These are phyloP conservation scores for Simalia tracyae DNA, from an alignment of 2,797 vertebrate species.

Conservation along the genomic window DNA sequence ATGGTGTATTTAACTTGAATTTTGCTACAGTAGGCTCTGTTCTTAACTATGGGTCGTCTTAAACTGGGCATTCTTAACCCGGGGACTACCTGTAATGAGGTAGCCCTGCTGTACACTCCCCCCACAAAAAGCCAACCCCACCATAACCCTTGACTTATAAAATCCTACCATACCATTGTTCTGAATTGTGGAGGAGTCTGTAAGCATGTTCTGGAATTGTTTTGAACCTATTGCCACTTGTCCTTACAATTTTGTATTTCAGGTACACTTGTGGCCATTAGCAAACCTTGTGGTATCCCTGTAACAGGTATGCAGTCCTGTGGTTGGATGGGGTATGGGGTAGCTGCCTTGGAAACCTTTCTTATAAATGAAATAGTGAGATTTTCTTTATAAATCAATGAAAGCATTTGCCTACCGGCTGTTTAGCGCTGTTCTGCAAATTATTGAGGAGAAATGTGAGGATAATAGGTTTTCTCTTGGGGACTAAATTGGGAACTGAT, in stretches of 20 bases:
- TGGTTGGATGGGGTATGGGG: background rate
- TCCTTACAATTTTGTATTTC: conserved; percentile 39
- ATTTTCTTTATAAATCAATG: background rate
- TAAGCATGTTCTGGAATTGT: too few relatives aligned
- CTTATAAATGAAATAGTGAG: background rate
- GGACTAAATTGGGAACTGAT: background rate
- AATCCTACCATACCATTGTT: background rate
- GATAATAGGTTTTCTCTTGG: background rate
- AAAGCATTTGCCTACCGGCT: background rate
- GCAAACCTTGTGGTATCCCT: conserved; percentile 70
- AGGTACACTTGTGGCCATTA: conserved; percentile 73
- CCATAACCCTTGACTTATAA: background rate
- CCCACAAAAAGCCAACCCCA: background rate
- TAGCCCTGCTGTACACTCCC: background rate
- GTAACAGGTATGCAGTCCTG: conserved; percentile 66
- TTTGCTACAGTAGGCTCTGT: too few relatives aligned
- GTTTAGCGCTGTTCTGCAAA: background rate
- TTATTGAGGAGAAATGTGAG: background rate
- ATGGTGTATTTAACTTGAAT: too few relatives aligned
- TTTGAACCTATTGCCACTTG: background rate
- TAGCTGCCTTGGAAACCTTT: background rate
- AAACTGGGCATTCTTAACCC: too few relatives aligned
- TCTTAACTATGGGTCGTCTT: too few relatives aligned
- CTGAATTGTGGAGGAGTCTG: background rate
- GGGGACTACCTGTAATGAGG: background rate